phyloP scores from a whole-genome alignment of 2,797 vertebrate species.

The Siniperca undulata region DNA sequence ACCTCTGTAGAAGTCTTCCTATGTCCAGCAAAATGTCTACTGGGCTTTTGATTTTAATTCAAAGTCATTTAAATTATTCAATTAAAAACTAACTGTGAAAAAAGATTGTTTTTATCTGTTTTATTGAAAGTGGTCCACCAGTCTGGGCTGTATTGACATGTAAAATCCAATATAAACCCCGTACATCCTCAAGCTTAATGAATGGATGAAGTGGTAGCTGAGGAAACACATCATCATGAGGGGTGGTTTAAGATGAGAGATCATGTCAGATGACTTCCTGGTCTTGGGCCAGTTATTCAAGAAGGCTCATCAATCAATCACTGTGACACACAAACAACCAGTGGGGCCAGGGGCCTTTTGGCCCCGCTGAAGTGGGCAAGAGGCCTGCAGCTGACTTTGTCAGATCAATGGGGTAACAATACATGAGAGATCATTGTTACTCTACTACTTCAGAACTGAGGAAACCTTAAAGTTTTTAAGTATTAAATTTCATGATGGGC shows the following conservation, averaged over 20 bases:
- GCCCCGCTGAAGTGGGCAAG: conserved; percentile 39
- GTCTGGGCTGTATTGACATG: conserved; percentile 13
- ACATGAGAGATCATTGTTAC: conserved; percentile 13
- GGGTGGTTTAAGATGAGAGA: conserved; percentile 49
- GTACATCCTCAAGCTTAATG: conserved; percentile 30
- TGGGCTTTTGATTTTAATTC: conserved; percentile 83
- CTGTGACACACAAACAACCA: conserved; percentile 70
- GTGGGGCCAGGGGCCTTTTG: conserved; percentile 59
- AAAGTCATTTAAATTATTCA: conserved; percentile 87
- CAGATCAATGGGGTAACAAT: conserved; percentile 55
- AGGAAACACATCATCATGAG: conserved; percentile 51
- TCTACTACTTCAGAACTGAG: conserved; percentile 17
- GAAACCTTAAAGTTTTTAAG: conserved; percentile 13
- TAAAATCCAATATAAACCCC: conserved; percentile 18
- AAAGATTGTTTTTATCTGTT: conserved; percentile 49
- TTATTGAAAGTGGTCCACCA: conserved; percentile 24
- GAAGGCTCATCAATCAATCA: conserved; percentile 79
- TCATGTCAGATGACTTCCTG: conserved; percentile 67
- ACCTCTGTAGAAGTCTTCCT: conserved; percentile 91
- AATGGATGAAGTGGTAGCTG: conserved; percentile 39
- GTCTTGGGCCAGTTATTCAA: conserved; percentile 73
- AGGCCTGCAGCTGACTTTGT: conserved; percentile 36
- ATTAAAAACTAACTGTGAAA: conserved; percentile 81
- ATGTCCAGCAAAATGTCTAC: conserved; percentile 80
- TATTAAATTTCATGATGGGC: neutral